Conservation (phyloP, 2,113 vertebrate species). For the Gallinago paraguaiae region DNA sequence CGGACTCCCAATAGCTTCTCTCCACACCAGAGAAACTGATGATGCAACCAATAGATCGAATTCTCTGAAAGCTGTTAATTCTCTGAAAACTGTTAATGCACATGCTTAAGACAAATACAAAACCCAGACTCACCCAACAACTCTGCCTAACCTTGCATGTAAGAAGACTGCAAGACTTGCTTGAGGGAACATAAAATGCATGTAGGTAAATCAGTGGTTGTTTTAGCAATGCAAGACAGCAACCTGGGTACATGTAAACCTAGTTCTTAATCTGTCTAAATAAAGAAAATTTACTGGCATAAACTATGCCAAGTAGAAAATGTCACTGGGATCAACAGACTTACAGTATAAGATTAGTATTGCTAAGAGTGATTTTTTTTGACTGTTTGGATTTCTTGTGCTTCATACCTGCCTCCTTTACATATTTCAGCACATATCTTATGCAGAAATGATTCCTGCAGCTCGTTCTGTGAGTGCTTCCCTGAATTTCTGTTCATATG, state of each 20-base stretch:
- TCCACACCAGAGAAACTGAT: not conserved
- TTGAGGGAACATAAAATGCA: not conserved
- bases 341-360: not conserved
- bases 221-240: not conserved
- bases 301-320: not conserved
- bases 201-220: accelerated
- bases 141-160: not conserved
- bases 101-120: not conserved
- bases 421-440: not conserved
- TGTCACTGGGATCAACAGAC: not conserved
- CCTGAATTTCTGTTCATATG: not conserved
- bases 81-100: not conserved
- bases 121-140: not conserved
- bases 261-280: not conserved
- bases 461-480: not conserved
- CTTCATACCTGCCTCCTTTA: not conserved
- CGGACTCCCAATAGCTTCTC: not conserved
- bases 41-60: accelerated
- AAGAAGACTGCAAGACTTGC: not conserved
- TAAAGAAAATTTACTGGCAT: not conserved
- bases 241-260: not conserved
- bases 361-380: not conserved
- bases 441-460: not conserved
- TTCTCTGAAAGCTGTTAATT: not conserved
- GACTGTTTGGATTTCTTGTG: not conserved